Base-by-base conservation (phyloP, 2,888 invertebrate genomes). In the Pedicia rivosa region DNA sequence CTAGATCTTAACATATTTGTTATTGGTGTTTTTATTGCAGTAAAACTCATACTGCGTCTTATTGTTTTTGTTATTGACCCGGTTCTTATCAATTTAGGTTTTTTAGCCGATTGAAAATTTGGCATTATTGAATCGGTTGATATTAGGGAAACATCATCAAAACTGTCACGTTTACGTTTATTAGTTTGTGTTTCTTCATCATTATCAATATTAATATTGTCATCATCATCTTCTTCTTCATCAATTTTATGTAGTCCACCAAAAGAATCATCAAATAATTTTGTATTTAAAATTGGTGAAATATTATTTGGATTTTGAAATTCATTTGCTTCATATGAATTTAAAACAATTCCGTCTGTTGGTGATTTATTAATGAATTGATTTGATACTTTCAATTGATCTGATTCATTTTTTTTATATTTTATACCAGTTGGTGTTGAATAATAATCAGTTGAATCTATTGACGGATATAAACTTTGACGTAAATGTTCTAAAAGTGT, bases 31-130 rank as follows among this genome's bases (percentile, higher is more conserved):
- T 55, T 52, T 26, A 53, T 54, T 2, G 57, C 55, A 9, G 56
- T 59, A 46, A 62, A 61, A 38, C 59, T 62, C 50, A 62, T 56
- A 16, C 62, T 59, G 1, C 60, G 52, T 26, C 54, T 54, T 8
- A 62, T 47, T 5, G 55, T 55, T 9, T 59, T 49, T 30, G 59
- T 56, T 31, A 62, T 56, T 22, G 61, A 62, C 4, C 59, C 59
- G 2, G 59, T 55, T 35, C 62, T 55, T 36, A 53, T 51, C 5
- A 62, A 48, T 45, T 62, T 62, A 1, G 58, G 59, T 36, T 62
- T 62, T 41, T 62, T 62, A 8, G 57, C 56, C 2, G 45, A 44
- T 30, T 25, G 30, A 25, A 32, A 46, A 52, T 55, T 30, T 35
- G 44, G 6, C 1, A 52, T 56, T 43, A 55, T 55, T 5, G 61